Evolutionary conservation across 2,888 invertebrate species (phyloP).

Genomic region (Apoda limacodes): DNA sequence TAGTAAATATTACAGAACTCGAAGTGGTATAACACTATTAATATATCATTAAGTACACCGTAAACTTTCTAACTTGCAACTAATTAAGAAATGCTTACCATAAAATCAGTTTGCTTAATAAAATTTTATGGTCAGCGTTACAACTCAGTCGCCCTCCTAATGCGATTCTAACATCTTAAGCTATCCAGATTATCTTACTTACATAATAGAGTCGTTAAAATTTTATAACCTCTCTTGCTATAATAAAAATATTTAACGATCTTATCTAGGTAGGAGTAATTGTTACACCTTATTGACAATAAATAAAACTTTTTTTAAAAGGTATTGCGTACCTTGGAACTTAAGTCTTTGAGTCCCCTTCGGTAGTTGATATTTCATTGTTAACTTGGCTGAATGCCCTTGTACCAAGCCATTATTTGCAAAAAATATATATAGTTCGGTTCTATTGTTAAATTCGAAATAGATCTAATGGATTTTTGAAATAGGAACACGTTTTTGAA

Average conservation of each 20-base stretch:
- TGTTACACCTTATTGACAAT: no score
- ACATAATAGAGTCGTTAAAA: conserved; percentile 27
- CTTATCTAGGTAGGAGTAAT: conserved; percentile 11
- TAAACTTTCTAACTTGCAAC: no score
- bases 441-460: conserved; percentile 33
- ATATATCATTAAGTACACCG: no score
- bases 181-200: conserved; percentile 18
- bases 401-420: conserved; percentile 39
- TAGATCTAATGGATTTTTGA: conserved; percentile 25
- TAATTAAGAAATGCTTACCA: no score
- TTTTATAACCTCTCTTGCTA: conserved; percentile 24
- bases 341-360: conserved; percentile 26
- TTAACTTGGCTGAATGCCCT: conserved; percentile 31
- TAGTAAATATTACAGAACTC: no score
- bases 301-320: conserved; percentile 11
- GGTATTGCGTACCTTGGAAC: conserved; percentile 15
- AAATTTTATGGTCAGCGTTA: no score
- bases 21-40: no score
- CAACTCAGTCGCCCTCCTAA: no score
- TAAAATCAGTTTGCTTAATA: no score
- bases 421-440: conserved; percentile 37
- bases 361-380: conserved; percentile 30
- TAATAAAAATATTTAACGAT: conserved; percentile 16
- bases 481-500: conserved; percentile 35
- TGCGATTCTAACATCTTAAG: conserved; percentile 14